Conservation (phyloP, 2,888 invertebrate species). For the Auanema sp. region DNA sequence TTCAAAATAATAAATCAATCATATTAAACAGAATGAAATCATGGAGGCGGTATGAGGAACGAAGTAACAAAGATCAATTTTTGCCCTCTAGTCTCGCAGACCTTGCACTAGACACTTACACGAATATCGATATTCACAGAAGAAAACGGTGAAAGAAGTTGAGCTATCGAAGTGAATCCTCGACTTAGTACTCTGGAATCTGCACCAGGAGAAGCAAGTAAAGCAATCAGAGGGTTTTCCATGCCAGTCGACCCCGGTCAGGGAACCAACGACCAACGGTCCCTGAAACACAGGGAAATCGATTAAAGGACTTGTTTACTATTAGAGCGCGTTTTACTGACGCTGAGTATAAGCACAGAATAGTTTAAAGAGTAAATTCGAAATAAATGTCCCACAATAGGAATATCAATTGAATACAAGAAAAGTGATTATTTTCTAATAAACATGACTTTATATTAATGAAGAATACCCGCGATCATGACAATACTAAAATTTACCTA, state of each 20-base stretch:
- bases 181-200: slow-evolving; percentile 29
- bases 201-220: slow-evolving; percentile 47
- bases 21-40: not conserved
- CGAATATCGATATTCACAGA: slow-evolving; percentile 34
- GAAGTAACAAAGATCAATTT: slow-evolving; percentile 2
- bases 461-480: no score
- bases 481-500: no score
- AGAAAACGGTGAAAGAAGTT: slow-evolving; percentile 53
- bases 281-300: slow-evolving; percentile 16
- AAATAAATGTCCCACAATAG: no score
- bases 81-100: no score
- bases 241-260: slow-evolving; percentile 8
- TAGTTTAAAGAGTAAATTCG: no score
- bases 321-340: not conserved
- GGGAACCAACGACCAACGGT: slow-evolving; percentile 14
- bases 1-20: no score
- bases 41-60: not conserved
- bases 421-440: no score
- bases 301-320: slow-evolving; percentile 4
- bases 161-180: slow-evolving; percentile 50
- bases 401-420: no score
- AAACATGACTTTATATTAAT: no score
- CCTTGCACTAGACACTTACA: slow-evolving; percentile 26
- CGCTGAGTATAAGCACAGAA: no score
- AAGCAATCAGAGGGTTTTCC: slow-evolving; percentile 46